Evolutionary conservation across 1,140 invertebrate genomes (phyloP), one percentile per base, ranked within the genome.

Genomic region (Sinonovacula constricta): DNA sequence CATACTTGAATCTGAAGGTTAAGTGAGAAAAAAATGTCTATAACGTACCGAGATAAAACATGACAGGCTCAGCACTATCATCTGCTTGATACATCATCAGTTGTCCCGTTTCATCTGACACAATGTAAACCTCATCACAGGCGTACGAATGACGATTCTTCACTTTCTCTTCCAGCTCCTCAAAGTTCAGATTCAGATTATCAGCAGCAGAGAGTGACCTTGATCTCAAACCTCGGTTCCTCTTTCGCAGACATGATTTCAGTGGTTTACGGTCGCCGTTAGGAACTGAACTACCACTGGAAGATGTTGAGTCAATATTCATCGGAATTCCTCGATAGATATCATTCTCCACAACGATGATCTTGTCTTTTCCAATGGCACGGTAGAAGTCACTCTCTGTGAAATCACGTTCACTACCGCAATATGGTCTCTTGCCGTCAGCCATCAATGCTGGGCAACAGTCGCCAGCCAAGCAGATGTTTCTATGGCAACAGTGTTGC

Each of bases 181-280:
- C 80, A 45, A 82, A 74, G 53, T 81, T 77, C 51, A 68, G 80
- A 34, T 53, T 59, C 65, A 81, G 56, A 59, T 81, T 81, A 57
- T 85, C 81, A 26, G 82, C 80, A 45, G 84, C 81, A 28, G 83
- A 84, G 33, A 88, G 69, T 51, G 82, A 88, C 66, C 87, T 81
- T 49, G 85, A 81, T 39, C 81, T 72, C 39, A 81, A 60, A 26
- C 78, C 78, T 51, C 67, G 53, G 53, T 84, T 81, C 49, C 70
- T 79, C 71, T 88, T 89, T 28, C 88, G 67, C 39, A 89, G 71
- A 70, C 88, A 89, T 24, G 88, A 89, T 62, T 89, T 89, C 3
- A 89, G 60, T 22, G 88, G 88, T 59, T 88, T 88, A 31, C 76
- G 68, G 70, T 81, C 77, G 33, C 72, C 45, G 49, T 84, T 84